Percentiles rank a stretch among this genome's conserved stretches.
Evolutionary conservation across 2,113 vertebrate species (phyloP).

Genomic region (Thalassoma bifasciatum): DNA sequence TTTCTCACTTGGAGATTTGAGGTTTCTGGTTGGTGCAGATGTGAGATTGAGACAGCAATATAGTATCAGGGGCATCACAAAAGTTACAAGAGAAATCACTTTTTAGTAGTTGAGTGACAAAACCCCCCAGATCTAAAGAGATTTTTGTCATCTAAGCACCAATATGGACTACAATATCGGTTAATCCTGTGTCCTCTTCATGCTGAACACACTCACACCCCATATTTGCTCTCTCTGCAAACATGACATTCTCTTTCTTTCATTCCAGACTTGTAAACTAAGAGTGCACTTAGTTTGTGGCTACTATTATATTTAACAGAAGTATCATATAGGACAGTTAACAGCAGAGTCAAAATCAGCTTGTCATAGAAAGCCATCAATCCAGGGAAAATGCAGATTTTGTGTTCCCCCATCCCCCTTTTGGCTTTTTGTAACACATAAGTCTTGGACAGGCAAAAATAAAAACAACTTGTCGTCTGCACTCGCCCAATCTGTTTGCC

Average conservation of each 20-base stretch:
- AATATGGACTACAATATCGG: not conserved
- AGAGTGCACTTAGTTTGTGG: no score
- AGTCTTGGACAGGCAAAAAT: not conserved
- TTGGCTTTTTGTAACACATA: no score
- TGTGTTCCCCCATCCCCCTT: no score
- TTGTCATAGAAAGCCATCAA: no score
- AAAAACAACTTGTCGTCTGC: not conserved
- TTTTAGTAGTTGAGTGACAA: not conserved
- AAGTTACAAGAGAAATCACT: not conserved
- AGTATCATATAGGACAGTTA: not conserved
- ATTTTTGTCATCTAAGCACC: not conserved
- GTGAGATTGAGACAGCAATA: not conserved
- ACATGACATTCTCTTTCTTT: not conserved
- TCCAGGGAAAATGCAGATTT: no score
- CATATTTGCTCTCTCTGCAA: not conserved
- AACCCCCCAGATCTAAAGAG: not conserved
- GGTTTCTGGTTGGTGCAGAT: not conserved
- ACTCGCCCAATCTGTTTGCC: not conserved
- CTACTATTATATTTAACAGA: not conserved
- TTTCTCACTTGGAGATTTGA: not conserved
- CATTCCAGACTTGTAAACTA: not conserved
- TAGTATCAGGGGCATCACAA: not conserved
- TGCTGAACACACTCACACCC: not conserved
- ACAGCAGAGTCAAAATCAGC: not conserved
- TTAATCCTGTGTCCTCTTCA: not conserved